Conservation (phyloP, 2,888 invertebrate species). For the Melanotus villosus region DNA sequence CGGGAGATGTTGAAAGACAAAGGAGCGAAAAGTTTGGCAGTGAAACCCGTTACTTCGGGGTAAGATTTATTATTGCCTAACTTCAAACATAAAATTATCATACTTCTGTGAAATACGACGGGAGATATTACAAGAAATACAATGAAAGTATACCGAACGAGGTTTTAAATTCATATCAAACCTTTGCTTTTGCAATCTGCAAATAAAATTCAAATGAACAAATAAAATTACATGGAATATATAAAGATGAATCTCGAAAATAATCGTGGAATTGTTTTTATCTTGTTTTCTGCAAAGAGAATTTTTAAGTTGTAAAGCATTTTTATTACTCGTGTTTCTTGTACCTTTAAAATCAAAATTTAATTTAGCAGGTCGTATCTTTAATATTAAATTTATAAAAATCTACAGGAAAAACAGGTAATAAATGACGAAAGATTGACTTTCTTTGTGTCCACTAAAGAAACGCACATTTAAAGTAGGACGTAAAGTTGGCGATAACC, state of each 20-base stretch:
- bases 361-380: too few relatives aligned
- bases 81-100: slow-evolving; percentile 45
- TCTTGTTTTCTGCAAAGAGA: slow-evolving; percentile 1
- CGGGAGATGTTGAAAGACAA: slow-evolving; percentile 31
- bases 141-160: slow-evolving; percentile 30
- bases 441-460: too few relatives aligned
- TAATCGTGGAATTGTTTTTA: slow-evolving; percentile 7
- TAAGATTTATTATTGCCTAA: slow-evolving; percentile 43
- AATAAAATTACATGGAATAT: slow-evolving; percentile 17
- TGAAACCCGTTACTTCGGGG: slow-evolving; percentile 36
- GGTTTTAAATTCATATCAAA: slow-evolving; percentile 36
- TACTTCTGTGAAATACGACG: slow-evolving; percentile 36
- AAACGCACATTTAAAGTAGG: too few relatives aligned
- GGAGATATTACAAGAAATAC: slow-evolving; percentile 23
- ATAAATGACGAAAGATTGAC: too few relatives aligned
- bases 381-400: too few relatives aligned
- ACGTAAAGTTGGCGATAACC: too few relatives aligned
- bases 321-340: not conserved
- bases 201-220: slow-evolving; percentile 12
- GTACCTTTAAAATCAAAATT: not conserved
- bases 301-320: not conserved
- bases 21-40: slow-evolving; percentile 38
- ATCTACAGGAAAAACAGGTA: too few relatives aligned
- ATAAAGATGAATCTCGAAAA: slow-evolving; percentile 13
- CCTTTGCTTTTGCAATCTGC: slow-evolving; percentile 7